Percentiles rank a stretch among this genome's conserved stretches.
Conservation (phyloP, 2,113 vertebrate genomes). For the Lepus timidus region DNA sequence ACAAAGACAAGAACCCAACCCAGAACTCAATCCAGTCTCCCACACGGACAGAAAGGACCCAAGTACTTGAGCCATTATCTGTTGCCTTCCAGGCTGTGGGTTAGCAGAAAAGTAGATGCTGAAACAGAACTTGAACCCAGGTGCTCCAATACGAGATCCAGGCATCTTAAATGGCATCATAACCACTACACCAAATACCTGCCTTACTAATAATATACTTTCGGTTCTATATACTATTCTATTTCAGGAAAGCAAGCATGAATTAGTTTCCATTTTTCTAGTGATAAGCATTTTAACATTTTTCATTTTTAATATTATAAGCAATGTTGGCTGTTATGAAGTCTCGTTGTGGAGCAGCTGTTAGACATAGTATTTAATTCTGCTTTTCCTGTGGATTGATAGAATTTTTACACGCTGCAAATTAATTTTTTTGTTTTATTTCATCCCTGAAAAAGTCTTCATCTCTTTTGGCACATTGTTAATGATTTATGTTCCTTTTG, state of each 20-base stretch:
- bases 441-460: not conserved
- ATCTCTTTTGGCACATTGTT: not conserved
- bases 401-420: not conserved
- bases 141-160: too few relatives aligned
- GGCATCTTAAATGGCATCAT: too few relatives aligned
- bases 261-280: not conserved
- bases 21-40: too few relatives aligned
- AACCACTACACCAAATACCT: too few relatives aligned
- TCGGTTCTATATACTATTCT: not conserved
- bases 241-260: not conserved
- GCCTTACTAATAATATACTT: not conserved
- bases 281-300: not conserved
- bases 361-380: too few relatives aligned
- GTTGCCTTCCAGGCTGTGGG: too few relatives aligned
- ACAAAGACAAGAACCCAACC: too few relatives aligned
- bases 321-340: not conserved
- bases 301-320: not conserved
- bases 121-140: too few relatives aligned
- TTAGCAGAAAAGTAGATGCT: too few relatives aligned
- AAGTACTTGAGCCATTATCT: too few relatives aligned
- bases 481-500: not conserved
- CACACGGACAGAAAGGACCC: too few relatives aligned
- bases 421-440: not conserved
- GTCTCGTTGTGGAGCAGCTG: not conserved
- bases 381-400: not conserved